Percentiles rank a stretch among this genome's conserved stretches.
Conservation (phyloP, 1,140 invertebrate species). For the Scaptomyza montana region DNA sequence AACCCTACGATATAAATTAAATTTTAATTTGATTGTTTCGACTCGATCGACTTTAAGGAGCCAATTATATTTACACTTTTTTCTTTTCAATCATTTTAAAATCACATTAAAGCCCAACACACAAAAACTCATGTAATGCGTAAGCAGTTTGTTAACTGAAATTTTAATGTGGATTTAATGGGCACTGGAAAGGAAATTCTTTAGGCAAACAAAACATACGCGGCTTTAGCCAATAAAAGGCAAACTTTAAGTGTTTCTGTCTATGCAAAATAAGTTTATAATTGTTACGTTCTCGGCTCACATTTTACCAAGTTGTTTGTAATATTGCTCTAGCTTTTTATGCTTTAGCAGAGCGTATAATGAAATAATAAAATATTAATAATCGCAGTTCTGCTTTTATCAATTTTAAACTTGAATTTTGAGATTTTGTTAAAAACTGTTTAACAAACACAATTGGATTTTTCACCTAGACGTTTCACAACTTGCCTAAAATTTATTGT, state of each 20-base stretch:
- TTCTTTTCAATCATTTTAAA: background rate
- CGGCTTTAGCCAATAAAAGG: slow-evolving; percentile 18
- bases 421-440: too few species aligned
- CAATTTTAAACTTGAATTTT: too few species aligned
- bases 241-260: slow-evolving; percentile 19
- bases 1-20: background rate
- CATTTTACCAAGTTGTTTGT: background rate
- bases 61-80: background rate
- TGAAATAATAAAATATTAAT: slow-evolving; percentile 3
- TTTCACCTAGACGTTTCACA: slow-evolving; percentile 29
- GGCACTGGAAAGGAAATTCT: slow-evolving; percentile 52
- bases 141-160: slow-evolving; percentile 51
- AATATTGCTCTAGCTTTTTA: slow-evolving; percentile 7
- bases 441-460: slow-evolving; percentile 19
- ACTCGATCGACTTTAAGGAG: slow-evolving; percentile 5
- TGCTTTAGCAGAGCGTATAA: slow-evolving; percentile 12
- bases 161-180: slow-evolving; percentile 70
- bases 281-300: background rate
- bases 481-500: slow-evolving; percentile 35
- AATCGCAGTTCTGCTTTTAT: background rate
- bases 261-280: background rate
- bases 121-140: slow-evolving; percentile 22
- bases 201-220: slow-evolving; percentile 16
- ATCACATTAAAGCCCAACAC: slow-evolving; percentile 12
- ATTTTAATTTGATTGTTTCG: slow-evolving; percentile 1